Conservation (phyloP, 2,888 invertebrate genomes). For the Troides helena region DNA sequence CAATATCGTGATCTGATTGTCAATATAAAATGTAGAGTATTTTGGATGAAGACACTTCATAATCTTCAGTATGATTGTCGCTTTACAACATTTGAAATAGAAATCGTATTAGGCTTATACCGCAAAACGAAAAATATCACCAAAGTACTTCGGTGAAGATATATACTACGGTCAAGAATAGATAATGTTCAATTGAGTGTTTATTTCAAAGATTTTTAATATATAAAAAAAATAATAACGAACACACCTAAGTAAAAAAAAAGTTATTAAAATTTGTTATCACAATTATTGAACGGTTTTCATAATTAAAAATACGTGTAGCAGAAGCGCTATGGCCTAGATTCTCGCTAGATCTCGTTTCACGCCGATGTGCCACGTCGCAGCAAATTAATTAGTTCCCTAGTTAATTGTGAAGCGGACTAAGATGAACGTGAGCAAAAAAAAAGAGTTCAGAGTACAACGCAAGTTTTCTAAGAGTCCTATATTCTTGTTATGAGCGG, state of each 20-base stretch:
- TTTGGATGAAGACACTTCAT: too few relatives aligned
- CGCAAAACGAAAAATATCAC: too few relatives aligned
- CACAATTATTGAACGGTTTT: conserved; percentile 24
- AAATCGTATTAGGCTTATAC: too few relatives aligned
- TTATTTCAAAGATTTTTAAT: too few relatives aligned
- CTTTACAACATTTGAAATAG: too few relatives aligned
- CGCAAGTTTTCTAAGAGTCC: neutral
- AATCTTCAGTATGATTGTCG: too few relatives aligned
- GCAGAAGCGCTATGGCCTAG: conserved; percentile 22
- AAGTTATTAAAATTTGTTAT: conserved; percentile 16
- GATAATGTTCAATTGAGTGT: too few relatives aligned
- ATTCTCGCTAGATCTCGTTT: conserved; percentile 27
- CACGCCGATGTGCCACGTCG: conserved; percentile 28
- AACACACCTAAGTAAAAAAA: neutral
- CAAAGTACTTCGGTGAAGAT: too few relatives aligned
- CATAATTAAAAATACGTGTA: conserved; percentile 16
- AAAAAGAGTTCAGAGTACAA: neutral
- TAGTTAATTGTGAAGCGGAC: conserved; percentile 20
- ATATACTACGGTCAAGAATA: too few relatives aligned
- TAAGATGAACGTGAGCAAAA: conserved; percentile 24
- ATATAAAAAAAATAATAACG: neutral
- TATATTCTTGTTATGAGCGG: too few relatives aligned
- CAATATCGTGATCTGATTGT: too few relatives aligned
- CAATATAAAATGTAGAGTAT: too few relatives aligned
- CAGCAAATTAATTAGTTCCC: conserved; percentile 29